Evolutionary conservation across 2,113 vertebrate species (phyloP).

Genomic region (Nycticebus coucang): DNA sequence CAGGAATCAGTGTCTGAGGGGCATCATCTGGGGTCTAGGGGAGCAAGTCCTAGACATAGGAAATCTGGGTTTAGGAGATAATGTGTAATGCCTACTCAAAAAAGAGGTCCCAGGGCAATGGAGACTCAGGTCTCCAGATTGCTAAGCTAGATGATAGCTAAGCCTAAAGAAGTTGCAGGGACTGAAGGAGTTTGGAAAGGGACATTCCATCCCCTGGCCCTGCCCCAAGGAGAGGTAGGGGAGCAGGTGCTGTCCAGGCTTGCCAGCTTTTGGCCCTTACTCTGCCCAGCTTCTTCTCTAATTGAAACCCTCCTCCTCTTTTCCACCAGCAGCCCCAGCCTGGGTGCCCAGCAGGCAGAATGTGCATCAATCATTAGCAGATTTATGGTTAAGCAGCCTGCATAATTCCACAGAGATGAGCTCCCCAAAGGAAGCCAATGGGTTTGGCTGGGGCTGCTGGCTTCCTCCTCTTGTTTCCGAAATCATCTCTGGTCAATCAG

Average conservation of each 20-base stretch:
- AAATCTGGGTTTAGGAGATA: neutral
- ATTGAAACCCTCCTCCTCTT: neutral
- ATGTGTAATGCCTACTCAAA: fast-evolving
- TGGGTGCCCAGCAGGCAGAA: neutral
- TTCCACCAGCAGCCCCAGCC: neutral
- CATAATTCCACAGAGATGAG: conserved; percentile 26
- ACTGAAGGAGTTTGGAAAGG: neutral
- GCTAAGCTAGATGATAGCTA: neutral
- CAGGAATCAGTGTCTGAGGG: neutral
- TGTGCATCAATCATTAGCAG: neutral
- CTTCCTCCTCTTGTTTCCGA: neutral
- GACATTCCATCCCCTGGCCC: neutral
- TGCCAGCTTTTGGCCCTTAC: neutral
- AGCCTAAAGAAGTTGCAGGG: neutral
- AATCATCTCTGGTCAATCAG: neutral
- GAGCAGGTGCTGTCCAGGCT: neutral
- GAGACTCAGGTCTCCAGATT: neutral
- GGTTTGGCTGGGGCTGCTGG: neutral
- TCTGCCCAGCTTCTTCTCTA: conserved; percentile 1
- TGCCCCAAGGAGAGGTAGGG: neutral
- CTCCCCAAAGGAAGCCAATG: neutral
- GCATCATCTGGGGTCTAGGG: fast-evolving
- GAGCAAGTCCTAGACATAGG: neutral
- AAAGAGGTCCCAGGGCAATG: neutral
- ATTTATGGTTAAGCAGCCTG: neutral